A percentile compares a stretch with the other conserved stretches of the same genome.
phyloP scores from a whole-genome alignment of 2,113 vertebrate species.

The Myiozetetes cayanensis region DNA sequence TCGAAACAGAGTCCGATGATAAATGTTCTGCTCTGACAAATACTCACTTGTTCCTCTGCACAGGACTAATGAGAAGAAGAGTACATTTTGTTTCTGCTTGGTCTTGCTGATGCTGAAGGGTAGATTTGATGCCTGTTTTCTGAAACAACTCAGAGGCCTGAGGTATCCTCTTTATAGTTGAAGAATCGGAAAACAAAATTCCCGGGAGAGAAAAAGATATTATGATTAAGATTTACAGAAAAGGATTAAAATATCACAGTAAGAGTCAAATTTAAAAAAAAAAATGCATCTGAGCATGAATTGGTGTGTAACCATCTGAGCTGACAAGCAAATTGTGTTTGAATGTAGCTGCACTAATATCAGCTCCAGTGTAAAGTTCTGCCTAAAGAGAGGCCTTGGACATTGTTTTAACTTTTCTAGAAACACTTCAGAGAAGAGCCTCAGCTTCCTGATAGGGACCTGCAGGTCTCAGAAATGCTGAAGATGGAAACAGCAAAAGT shows the following conservation, averaged over 20 bases:
- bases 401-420: not conserved
- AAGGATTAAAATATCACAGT: not conserved
- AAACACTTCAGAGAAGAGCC: not conserved
- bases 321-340: not conserved
- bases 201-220: not conserved
- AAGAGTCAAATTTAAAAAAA: not conserved
- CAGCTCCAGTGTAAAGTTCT: not conserved
- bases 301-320: not conserved
- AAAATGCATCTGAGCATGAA: not conserved
- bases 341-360: not conserved
- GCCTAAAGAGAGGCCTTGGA: not conserved
- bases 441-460: not conserved
- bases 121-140: not conserved
- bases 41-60: not conserved
- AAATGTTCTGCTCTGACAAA: not conserved
- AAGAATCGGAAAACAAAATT: not conserved
- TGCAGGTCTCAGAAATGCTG: not conserved
- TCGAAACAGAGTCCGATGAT: not conserved
- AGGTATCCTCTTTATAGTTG: not conserved
- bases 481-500: not conserved
- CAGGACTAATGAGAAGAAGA: not conserved
- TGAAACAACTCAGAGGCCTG: not conserved
- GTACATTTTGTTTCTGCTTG: not conserved
- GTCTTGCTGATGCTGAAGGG: not conserved
- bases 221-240: not conserved